A percentile compares a stretch with the other conserved stretches of the same genome.
Evolutionary conservation across 2,113 vertebrate species (phyloP).

Genomic region (Oryzias woworae): DNA sequence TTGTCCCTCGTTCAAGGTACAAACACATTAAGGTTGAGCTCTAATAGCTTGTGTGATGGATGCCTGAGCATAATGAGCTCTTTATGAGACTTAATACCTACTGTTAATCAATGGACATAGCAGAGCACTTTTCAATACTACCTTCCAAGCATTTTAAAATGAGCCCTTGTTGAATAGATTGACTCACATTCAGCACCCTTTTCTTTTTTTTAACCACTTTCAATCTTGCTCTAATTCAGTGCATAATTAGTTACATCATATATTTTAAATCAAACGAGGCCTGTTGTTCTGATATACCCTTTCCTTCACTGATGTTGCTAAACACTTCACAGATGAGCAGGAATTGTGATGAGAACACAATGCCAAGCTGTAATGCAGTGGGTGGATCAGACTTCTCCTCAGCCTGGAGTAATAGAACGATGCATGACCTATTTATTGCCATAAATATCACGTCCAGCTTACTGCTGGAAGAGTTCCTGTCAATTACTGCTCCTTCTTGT

Average conservation of each 20-base stretch:
- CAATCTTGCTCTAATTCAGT: constrained; percentile 34
- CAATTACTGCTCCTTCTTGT: constrained; percentile 62
- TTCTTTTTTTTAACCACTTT: constrained; percentile 7
- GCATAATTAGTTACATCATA: constrained; percentile 57
- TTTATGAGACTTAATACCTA: constrained; percentile 90
- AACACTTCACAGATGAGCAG: constrained; percentile 26
- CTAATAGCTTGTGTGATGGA: constrained; percentile 80
- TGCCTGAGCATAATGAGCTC: constrained; percentile 84
- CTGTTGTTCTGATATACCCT: constrained; percentile 35
- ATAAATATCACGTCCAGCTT: constrained; percentile 61
- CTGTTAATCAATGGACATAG: constrained; percentile 94
- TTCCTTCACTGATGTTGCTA: constrained; percentile 23
- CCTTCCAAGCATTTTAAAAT: constrained; percentile 89
- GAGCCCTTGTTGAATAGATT: constrained; percentile 92
- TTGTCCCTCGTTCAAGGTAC: constrained; percentile 59
- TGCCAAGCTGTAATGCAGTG: constrained; percentile 34
- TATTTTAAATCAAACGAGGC: constrained; percentile 38
- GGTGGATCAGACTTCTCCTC: constrained; percentile 40
- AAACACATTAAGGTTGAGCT: constrained; percentile 73
- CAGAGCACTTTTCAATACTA: constrained; percentile 87
- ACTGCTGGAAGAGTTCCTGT: constrained; percentile 57
- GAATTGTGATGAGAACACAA: constrained; percentile 41
- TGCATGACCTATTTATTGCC: constrained; percentile 63
- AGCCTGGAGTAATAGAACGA: constrained; percentile 45
- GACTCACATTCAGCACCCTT: constrained; percentile 68